Conservation (phyloP, 2,888 invertebrate genomes). For the Agriopis leucophaearia region DNA sequence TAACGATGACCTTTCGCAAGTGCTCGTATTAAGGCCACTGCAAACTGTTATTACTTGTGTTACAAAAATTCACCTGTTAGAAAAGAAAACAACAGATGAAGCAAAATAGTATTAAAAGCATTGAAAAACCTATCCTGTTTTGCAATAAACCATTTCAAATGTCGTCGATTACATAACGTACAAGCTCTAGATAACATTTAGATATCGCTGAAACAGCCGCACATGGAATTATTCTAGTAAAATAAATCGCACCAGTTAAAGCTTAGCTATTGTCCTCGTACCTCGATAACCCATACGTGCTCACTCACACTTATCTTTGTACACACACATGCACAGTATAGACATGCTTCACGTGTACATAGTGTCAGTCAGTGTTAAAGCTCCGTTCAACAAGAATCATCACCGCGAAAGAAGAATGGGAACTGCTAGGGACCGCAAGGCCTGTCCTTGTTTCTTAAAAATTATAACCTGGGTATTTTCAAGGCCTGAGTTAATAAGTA, state of each 20-base stretch:
- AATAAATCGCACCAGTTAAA: slow-evolving; percentile 42
- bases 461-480: no score
- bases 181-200: slow-evolving; percentile 8
- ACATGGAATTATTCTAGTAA: slow-evolving; percentile 26
- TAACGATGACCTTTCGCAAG: no score
- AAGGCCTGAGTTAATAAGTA: no score
- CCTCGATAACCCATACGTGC: slow-evolving; percentile 37
- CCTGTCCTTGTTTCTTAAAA: no score
- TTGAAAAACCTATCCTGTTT: not conserved
- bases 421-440: not conserved
- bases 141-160: not conserved
- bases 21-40: no score
- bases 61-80: no score
- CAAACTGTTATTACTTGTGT: no score
- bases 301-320: slow-evolving; percentile 37
- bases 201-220: slow-evolving; percentile 18
- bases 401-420: not conserved
- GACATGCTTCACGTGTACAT: slow-evolving; percentile 2
- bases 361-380: slow-evolving; percentile 10
- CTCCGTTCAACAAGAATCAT: not conserved
- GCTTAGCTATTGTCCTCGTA: slow-evolving; percentile 50
- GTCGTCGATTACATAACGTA: not conserved
- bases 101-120: no score
- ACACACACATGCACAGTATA: slow-evolving; percentile 19
- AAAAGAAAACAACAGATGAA: no score